Base-by-base conservation (phyloP, 2,888 invertebrate genomes). In the Acleris literana region DNA sequence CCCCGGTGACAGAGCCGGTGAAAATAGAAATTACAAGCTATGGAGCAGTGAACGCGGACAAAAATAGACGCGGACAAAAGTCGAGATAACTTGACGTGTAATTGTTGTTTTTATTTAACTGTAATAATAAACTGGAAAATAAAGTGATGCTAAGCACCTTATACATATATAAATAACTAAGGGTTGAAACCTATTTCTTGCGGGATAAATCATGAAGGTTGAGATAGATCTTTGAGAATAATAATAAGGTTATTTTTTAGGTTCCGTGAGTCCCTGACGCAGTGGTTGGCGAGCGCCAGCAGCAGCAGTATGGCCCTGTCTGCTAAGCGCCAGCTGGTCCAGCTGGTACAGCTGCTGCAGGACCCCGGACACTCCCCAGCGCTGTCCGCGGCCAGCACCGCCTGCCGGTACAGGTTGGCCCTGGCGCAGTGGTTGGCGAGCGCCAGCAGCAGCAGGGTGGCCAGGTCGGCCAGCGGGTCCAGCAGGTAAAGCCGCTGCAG, bases 241-340 rank as follows among this genome's bases (percentile, higher is more conserved):
- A 6, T 6, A 6, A 25, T 6, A 25, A 25, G 6, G 5, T 2
- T 5, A 25, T 25, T 25, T 25, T 25, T 25, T 1, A 25, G 25
- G 25, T 25, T 25, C 6, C 5, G 25, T 5, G 25, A 25, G 25
- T 25, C 93, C 0, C 88, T 95, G 51, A 97, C 96, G 83, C 97
- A 98, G 84, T 99, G 98, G 91, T 99, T 99, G 13, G 97, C 96
- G 69, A 99, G 87, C 52, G 98, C 96, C 67, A 99, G 92, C 33
- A 99, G 92, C 56, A 99, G 92, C 22, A 99, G 92, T 68, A 98
- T 94, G 72, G 98, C 97, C 88, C 99, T 98, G 90, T 97, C 97
- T 63, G 99, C n/a, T n/a, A n/a, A n/a, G n/a, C n/a, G n/a, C 97
- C 71, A 99, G 92, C 1, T 96, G 96, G 68, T 95, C 72, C 95